Percentiles rank a stretch among this genome's conserved stretches.
phyloP scores from a whole-genome alignment of 2,113 vertebrate genomes.

The Mirounga angustirostris region DNA sequence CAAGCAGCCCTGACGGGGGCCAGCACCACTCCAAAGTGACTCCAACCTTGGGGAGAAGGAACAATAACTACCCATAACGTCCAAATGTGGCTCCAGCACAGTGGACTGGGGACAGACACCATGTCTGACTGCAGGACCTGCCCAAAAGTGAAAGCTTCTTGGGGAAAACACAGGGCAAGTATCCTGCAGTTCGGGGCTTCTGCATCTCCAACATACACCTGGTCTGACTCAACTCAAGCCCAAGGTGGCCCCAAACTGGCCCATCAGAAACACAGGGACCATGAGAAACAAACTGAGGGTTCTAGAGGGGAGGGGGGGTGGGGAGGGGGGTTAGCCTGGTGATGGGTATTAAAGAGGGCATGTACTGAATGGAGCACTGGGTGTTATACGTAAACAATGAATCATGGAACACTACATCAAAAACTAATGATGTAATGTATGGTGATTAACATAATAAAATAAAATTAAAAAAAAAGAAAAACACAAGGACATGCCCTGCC shows the following conservation, averaged over 20 bases:
- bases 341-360: too few relatives aligned
- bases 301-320: too few relatives aligned
- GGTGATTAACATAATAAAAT: too few relatives aligned
- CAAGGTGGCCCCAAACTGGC: background rate
- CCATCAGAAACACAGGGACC: background rate
- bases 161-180: background rate
- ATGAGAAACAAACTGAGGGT: background rate
- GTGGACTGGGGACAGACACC: background rate
- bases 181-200: background rate
- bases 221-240: background rate
- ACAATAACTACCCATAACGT: background rate
- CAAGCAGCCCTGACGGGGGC: background rate
- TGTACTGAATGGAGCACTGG: too few relatives aligned
- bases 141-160: background rate
- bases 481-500: background rate
- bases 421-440: too few relatives aligned
- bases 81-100: background rate
- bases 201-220: background rate
- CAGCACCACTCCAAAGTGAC: background rate
- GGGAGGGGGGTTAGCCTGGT: too few relatives aligned
- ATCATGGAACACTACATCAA: too few relatives aligned
- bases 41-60: background rate
- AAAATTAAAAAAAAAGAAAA: too few relatives aligned
- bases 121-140: background rate
- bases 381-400: too few relatives aligned